Percentiles rank a stretch among this genome's conserved stretches.
These are phyloP conservation scores for Betta splendens DNA, from an alignment of 2,797 vertebrate genomes.

Conservation along the genomic window DNA sequence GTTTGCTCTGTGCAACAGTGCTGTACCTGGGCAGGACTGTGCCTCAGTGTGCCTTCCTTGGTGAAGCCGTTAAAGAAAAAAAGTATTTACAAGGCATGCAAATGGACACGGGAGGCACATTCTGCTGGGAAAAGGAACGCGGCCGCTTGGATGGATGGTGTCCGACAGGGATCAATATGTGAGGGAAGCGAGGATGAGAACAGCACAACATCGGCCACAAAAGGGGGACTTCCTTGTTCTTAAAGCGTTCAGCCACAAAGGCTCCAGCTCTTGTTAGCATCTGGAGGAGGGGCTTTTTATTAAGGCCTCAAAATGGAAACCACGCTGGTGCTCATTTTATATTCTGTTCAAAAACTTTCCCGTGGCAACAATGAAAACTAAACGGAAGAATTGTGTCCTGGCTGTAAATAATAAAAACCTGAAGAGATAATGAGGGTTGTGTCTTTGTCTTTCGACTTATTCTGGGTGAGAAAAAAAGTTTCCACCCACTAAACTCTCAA, in stretches of 20 bases:
- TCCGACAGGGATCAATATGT: neutral
- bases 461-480: constrained; percentile 23
- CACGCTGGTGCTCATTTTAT: constrained; percentile 25
- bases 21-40: constrained; percentile 45
- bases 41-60: constrained; percentile 48
- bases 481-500: constrained; percentile 25
- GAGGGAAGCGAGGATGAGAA: neutral
- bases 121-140: neutral
- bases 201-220: neutral
- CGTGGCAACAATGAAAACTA: constrained; percentile 51
- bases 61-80: constrained; percentile 55
- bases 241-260: constrained; percentile 15
- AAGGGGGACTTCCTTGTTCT: constrained; percentile 11
- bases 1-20: constrained; percentile 8
- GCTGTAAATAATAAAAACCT: constrained; percentile 41
- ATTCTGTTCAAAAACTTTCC: constrained; percentile 48
- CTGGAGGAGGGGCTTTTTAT: constrained; percentile 26
- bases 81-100: constrained; percentile 49
- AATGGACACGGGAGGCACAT: constrained; percentile 17
- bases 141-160: neutral
- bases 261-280: constrained; percentile 25
- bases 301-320: constrained; percentile 52
- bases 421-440: constrained; percentile 36
- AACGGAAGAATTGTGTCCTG: constrained; percentile 34
- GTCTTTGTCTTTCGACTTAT: constrained; percentile 16